These are phyloP conservation scores for Mesocricetus auratus DNA, from an alignment of 2,113 vertebrate species.

Conservation along the genomic window DNA sequence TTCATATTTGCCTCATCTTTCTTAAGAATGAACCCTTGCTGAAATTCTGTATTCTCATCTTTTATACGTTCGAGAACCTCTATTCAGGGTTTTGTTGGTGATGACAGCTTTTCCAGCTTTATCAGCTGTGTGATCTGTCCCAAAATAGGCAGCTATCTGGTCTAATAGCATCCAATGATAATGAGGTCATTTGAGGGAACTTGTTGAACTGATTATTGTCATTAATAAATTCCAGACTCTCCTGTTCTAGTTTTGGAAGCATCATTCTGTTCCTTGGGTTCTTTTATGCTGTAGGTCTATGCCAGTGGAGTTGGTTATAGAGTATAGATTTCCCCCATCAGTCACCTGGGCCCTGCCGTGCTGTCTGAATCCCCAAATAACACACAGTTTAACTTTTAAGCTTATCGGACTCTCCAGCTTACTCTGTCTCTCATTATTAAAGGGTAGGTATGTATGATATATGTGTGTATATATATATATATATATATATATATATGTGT, in stretches of 20 bases:
- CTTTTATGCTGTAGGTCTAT: conserved; percentile 99
- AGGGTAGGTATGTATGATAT: too few relatives aligned
- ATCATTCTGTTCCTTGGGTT: conserved; percentile 99
- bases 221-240: conserved; percentile 99
- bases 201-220: conserved; percentile 86
- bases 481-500: too few relatives aligned
- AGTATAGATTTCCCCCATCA: too few relatives aligned
- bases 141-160: conserved; percentile 97
- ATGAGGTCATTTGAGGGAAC: too few relatives aligned
- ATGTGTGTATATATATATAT: too few relatives aligned
- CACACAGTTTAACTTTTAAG: too few relatives aligned
- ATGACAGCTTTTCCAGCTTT: conserved; percentile 98
- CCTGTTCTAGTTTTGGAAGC: conserved; percentile 99
- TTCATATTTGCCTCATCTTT: conserved; percentile 94
- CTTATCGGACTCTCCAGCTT: too few relatives aligned
- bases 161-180: conserved; percentile 96
- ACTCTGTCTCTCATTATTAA: too few relatives aligned
- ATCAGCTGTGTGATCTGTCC: conserved; percentile 99
- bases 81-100: conserved; percentile 99
- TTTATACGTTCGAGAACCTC: conserved; percentile 98
- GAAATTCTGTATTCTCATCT: conserved; percentile 96
- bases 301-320: conserved; percentile 98
- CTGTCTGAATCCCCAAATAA: too few relatives aligned
- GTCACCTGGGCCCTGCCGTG: too few relatives aligned
- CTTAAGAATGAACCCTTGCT: conserved; percentile 96